These are phyloP conservation scores for Patagioenas fasciata DNA, from an alignment of 2,113 vertebrate genomes.

Conservation along the genomic window DNA sequence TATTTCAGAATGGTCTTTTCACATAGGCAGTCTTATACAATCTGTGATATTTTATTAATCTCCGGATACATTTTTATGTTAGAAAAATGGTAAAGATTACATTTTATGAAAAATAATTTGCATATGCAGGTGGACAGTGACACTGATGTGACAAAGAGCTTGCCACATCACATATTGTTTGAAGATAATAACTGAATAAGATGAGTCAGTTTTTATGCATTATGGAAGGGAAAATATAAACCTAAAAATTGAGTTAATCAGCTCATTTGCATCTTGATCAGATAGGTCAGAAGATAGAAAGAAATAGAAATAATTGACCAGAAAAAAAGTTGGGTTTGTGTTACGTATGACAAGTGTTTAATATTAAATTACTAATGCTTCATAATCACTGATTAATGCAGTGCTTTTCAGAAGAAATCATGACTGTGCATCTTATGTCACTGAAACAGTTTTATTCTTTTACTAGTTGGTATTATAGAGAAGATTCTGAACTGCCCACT, in stretches of 20 bases:
- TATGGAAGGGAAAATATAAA: not conserved
- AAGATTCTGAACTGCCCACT: not conserved
- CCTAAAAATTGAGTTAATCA: not conserved
- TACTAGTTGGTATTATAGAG: not conserved
- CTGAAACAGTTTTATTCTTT: not conserved
- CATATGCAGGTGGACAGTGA: not conserved
- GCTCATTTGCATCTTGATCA: not conserved
- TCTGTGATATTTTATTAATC: not conserved
- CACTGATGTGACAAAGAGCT: not conserved
- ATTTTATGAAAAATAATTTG: not conserved
- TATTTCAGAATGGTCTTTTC: not conserved
- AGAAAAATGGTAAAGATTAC: not conserved
- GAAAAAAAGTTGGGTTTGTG: not conserved
- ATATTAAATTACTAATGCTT: not conserved
- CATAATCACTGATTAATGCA: not conserved
- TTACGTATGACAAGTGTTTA: not conserved
- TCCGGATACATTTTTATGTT: not conserved
- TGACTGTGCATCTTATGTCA: not conserved
- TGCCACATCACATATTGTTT: not conserved
- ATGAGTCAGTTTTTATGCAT: not conserved
- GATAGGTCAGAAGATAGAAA: not conserved
- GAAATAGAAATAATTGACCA: not conserved
- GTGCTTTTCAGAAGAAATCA: not conserved
- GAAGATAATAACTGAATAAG: not conserved
- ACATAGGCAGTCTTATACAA: not conserved